Base-by-base conservation (phyloP, 2,113 vertebrate species). In the Odocoileus hemionus region DNA sequence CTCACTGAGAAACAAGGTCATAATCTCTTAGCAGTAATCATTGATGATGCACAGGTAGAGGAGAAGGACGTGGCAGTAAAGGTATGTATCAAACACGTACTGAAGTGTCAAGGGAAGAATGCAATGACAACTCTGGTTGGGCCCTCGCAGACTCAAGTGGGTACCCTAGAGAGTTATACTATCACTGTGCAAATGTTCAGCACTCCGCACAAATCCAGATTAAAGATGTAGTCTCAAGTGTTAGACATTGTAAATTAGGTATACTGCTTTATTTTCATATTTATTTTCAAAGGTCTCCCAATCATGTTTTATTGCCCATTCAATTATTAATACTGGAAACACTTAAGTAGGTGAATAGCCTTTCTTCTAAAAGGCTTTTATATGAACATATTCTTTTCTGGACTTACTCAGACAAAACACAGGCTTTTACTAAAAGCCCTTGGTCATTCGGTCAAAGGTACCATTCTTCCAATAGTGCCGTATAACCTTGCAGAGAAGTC, bases 291-390 rank as follows among this genome's bases (percentile, higher is more conserved):
- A 89, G 6, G 25, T 60, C 7, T 70, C 17, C 47, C 16, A 47
- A 83, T 97, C 7, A 87, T 95, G 87, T 91, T 92, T 82, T 89
- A 94, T 64, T 57, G 60, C 33, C 30, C 30, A 79, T 67, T 96
- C 28, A 70, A 91, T 85, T 87, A 43, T 76, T 76, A 43, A 76
- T 43, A 52, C 17, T 57, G 70, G n/a, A 91, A 89, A 92, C 23
- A 21, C n/a, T 94, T 67, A 30, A 30, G 7, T 92, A n/a, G 45
- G 26, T 43, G 60, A 94, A 87, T 85, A 67, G 85, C 3, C 21
- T 2, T 43, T 83, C 25, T 94, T 91, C 26, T 86, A 86, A 83
- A 47, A 95, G 61, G 8, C 36, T 89, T 79, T 86, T 86, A 16
- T 92, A 33, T 76, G 52, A 92, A 61, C 23, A 83, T 39, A 67